These are phyloP conservation scores for Agonum fuliginosum DNA, from an alignment of 2,888 invertebrate genomes.

Conservation along the genomic window DNA sequence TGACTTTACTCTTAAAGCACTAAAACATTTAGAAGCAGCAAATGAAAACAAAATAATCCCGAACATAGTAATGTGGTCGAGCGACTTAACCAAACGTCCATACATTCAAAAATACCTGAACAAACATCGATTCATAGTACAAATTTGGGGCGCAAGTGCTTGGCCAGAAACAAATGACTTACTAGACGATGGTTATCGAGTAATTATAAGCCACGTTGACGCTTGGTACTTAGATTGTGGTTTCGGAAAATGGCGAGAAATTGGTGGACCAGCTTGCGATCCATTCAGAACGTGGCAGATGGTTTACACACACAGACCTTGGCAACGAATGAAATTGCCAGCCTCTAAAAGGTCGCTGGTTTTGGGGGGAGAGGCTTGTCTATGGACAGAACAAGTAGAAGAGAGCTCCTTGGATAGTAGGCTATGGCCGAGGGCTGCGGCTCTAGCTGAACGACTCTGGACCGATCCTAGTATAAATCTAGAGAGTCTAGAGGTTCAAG, in stretches of 20 bases:
- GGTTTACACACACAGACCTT: slow-evolving; percentile 88
- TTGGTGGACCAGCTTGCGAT: slow-evolving; percentile 89
- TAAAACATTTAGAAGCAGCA: slow-evolving; percentile 78
- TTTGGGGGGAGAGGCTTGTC: slow-evolving; percentile 86
- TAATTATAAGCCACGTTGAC: slow-evolving; percentile 89
- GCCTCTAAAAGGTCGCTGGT: slow-evolving; percentile 70
- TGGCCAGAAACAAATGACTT: slow-evolving; percentile 88
- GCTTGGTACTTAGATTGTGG: slow-evolving; percentile 94
- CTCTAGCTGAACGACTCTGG: slow-evolving; percentile 88
- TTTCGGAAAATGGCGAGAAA: slow-evolving; percentile 89
- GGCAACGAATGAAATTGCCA: slow-evolving; percentile 75
- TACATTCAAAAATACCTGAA: slow-evolving; percentile 75
- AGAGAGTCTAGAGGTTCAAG: slow-evolving; percentile 71
- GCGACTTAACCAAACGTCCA: slow-evolving; percentile 83
- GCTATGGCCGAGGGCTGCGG: slow-evolving; percentile 89
- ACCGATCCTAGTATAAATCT: slow-evolving; percentile 71
- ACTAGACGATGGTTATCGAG: slow-evolving; percentile 84
- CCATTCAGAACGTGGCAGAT: slow-evolving; percentile 93
- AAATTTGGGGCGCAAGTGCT: slow-evolving; percentile 87
- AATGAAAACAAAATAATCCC: slow-evolving; percentile 76
- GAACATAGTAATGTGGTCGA: slow-evolving; percentile 84
- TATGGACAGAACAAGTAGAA: slow-evolving; percentile 90
- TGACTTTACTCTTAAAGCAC: slow-evolving; percentile 82
- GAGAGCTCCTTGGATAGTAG: slow-evolving; percentile 84
- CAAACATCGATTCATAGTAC: slow-evolving; percentile 78